Percentiles rank a stretch among this genome's conserved stretches.
These are phyloP conservation scores for Orchesella cincta DNA, from an alignment of 1,140 invertebrate genomes.

Conservation along the genomic window DNA sequence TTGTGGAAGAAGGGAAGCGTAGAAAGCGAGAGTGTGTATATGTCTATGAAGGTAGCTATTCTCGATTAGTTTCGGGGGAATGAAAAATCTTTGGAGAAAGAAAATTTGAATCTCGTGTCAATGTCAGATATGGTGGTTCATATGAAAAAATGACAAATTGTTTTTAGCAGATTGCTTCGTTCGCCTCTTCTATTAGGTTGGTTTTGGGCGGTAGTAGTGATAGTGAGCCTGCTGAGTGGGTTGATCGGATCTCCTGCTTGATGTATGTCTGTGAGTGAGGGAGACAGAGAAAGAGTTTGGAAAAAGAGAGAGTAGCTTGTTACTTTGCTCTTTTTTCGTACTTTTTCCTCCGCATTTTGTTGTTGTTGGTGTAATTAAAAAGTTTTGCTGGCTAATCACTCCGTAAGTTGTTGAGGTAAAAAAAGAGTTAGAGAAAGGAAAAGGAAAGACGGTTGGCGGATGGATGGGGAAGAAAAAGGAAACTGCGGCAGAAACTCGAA, in stretches of 20 bases:
- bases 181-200: slow-evolving; percentile 30
- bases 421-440: neutral
- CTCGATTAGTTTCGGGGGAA: neutral
- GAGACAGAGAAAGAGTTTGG: slow-evolving; percentile 8
- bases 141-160: slow-evolving; percentile 50
- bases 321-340: neutral
- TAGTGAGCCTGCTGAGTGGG: slow-evolving; percentile 3
- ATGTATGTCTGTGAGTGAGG: neutral
- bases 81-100: neutral
- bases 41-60: neutral
- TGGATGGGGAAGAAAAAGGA: slow-evolving; percentile 6
- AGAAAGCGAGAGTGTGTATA: neutral
- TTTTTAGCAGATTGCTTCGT: slow-evolving; percentile 31
- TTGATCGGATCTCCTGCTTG: slow-evolving; percentile 1
- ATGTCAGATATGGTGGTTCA: slow-evolving; percentile 37
- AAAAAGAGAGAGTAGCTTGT: neutral
- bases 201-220: neutral
- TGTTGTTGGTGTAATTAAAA: slow-evolving; percentile 49
- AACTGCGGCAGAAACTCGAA: neutral
- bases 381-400: slow-evolving; percentile 38
- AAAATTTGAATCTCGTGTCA: slow-evolving; percentile 46
- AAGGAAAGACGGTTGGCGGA: slow-evolving; percentile 20
- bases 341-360: slow-evolving; percentile 7
- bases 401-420: slow-evolving; percentile 26
- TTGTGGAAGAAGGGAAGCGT: neutral